phyloP scores from a whole-genome alignment of 1,140 invertebrate species.

The Hestina assimilis region DNA sequence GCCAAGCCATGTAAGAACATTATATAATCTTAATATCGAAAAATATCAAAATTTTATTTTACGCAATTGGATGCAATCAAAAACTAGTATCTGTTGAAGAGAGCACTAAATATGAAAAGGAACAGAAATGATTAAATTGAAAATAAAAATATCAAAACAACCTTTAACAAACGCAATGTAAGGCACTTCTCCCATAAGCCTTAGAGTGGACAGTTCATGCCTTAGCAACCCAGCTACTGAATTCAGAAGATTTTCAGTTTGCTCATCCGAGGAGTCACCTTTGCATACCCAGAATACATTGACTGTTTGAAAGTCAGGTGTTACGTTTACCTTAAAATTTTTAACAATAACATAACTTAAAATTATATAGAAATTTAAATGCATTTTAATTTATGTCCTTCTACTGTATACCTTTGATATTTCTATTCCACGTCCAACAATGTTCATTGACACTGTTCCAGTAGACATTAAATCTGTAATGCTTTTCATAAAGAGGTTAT shows the following conservation, averaged over 20 bases:
- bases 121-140: too few relatives aligned
- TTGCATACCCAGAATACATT: conserved; percentile 85
- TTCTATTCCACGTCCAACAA: conserved; percentile 83
- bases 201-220: conserved; percentile 83
- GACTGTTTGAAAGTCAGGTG: conserved; percentile 81
- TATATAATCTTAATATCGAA: too few relatives aligned
- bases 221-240: conserved; percentile 79
- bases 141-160: conserved; percentile 39
- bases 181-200: conserved; percentile 85
- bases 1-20: too few relatives aligned
- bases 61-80: too few relatives aligned
- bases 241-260: conserved; percentile 78
- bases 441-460: conserved; percentile 79
- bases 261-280: conserved; percentile 56
- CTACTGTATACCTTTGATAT: conserved; percentile 78
- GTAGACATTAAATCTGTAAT: conserved; percentile 87
- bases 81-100: too few relatives aligned
- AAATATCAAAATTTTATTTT: too few relatives aligned
- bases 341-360: neutral
- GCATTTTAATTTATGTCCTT: neutral
- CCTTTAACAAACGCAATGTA: conserved; percentile 84
- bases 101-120: too few relatives aligned
- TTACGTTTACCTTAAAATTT: conserved; percentile 79
- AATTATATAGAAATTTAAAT: neutral
- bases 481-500: conserved; percentile 89